Percentiles rank a stretch among this genome's conserved stretches.
phyloP scores from a whole-genome alignment of 2,888 invertebrate genomes.

The Drosophila diplacantha region DNA sequence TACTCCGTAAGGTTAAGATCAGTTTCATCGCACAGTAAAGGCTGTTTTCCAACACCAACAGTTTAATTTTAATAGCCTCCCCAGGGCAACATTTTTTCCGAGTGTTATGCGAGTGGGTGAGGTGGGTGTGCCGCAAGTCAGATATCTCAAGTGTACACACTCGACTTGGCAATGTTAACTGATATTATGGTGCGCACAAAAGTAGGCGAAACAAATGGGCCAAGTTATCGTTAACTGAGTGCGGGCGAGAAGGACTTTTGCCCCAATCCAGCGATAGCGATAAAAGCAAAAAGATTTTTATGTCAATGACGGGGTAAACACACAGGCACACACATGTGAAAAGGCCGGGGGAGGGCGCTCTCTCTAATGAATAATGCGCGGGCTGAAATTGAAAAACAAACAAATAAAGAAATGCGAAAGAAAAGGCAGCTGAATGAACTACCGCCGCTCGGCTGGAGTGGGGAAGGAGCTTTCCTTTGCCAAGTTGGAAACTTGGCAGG shows the following conservation, averaged over 20 bases:
- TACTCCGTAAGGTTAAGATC: background rate
- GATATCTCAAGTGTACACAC: constrained; percentile 73
- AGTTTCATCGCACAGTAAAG: background rate
- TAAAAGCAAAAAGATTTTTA: constrained; percentile 66
- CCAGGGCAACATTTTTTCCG: background rate
- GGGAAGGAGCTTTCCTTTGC: constrained; percentile 13
- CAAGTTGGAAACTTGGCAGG: constrained; percentile 40
- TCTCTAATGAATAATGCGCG: constrained; percentile 63
- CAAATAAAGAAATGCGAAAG: constrained; percentile 51
- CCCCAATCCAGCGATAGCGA: constrained; percentile 49
- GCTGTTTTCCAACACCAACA: background rate
- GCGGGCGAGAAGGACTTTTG: background rate
- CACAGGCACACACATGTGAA: background rate
- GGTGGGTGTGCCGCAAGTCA: constrained; percentile 31
- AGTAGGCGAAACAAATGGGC: constrained; percentile 67
- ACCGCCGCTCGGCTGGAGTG: background rate
- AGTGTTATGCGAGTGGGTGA: constrained; percentile 2
- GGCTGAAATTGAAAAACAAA: constrained; percentile 69
- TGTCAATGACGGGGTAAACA: constrained; percentile 62
- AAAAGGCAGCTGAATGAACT: constrained; percentile 15
- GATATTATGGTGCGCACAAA: constrained; percentile 50
- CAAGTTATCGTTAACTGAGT: constrained; percentile 49
- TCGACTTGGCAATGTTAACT: constrained; percentile 71
- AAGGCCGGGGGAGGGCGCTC: background rate
- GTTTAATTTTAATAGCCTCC: background rate